Evolutionary conservation across 2,797 vertebrate species (phyloP), one percentile per base, ranked within the genome.

Genomic region (Mastacembelus armatus): DNA sequence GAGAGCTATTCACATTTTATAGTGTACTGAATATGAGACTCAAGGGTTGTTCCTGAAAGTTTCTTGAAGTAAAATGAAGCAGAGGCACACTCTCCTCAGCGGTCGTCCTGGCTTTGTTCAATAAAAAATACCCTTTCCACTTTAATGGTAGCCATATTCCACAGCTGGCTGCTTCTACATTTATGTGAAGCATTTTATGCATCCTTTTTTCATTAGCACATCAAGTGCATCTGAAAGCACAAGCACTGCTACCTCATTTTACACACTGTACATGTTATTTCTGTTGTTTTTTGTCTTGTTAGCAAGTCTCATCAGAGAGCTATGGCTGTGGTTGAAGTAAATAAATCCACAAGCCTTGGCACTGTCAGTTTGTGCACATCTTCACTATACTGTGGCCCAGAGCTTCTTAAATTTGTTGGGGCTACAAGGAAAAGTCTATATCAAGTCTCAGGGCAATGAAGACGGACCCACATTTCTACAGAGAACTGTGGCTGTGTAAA

Each of bases 91-190:
- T 71, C 55, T 71, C 65, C 65, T 66, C 72, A 14, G 55, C 5
- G 1, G 75, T 63, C 39, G 27, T 51, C 42, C 56, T 49, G 51
- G 67, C 67, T 80, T 80, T 86, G 81, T 85, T 81, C 66, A 81
- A 87, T 86, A 78, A 84, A 82, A 81, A 82, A 83, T 57, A 38
- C 40, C 18, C 75, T 72, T 63, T 71, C 45, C 39, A 42, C 76
- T 75, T 85, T 81, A 85, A 81, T 49, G 50, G 78, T 58, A 64
- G 72, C 71, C 45, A 80, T 83, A 75, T 83, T 86, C 81, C 79
- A 80, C 84, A 82, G 71, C 63, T 73, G 72, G 69, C 80, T 90
- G 78, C 74, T 44, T 74, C 66, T 45, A 65, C 74, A 83, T 89
- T 81, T 82, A 84, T 77, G 71, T 71, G 75, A 74, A 69, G 54